These are phyloP conservation scores for Ctenomys sociabilis DNA, from an alignment of 2,113 vertebrate genomes.

Conservation along the genomic window DNA sequence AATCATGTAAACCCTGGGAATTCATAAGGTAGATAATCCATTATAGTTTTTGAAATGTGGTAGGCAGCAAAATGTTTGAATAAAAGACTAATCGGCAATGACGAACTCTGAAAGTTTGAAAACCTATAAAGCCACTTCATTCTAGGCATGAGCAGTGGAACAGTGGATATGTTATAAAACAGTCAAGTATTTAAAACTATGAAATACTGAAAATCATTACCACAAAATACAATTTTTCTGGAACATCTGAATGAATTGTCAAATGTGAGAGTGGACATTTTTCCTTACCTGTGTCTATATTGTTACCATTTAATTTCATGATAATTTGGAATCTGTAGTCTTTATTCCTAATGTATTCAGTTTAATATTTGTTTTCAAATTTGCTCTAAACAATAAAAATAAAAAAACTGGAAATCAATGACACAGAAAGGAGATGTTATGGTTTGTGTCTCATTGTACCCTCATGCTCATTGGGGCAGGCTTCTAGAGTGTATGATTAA, in stretches of 20 bases:
- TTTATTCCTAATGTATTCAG: background rate
- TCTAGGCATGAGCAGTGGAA: background rate
- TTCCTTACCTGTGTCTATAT: constrained; percentile 38
- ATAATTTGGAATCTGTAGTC: constrained; percentile 28
- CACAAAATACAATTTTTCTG: background rate
- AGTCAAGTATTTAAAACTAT: background rate
- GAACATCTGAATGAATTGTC: background rate
- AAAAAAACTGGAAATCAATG: background rate
- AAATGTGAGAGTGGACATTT: background rate
- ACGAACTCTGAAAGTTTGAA: background rate
- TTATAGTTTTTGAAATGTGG: background rate
- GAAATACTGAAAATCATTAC: background rate
- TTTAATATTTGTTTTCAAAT: constrained; percentile 1
- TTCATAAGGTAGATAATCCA: background rate
- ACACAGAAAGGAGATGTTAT: background rate
- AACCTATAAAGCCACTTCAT: background rate
- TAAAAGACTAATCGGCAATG: background rate
- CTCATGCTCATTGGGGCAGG: too few relatives aligned
- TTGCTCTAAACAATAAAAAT: background rate
- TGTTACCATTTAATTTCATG: constrained; percentile 30
- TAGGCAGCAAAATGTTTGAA: background rate
- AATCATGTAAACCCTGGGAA: background rate
- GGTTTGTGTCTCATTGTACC: too few relatives aligned
- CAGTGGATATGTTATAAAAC: background rate
- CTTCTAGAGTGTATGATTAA: too few relatives aligned